Base-by-base conservation (phyloP, 2,797 vertebrate species). In the Sus cebifrons region DNA sequence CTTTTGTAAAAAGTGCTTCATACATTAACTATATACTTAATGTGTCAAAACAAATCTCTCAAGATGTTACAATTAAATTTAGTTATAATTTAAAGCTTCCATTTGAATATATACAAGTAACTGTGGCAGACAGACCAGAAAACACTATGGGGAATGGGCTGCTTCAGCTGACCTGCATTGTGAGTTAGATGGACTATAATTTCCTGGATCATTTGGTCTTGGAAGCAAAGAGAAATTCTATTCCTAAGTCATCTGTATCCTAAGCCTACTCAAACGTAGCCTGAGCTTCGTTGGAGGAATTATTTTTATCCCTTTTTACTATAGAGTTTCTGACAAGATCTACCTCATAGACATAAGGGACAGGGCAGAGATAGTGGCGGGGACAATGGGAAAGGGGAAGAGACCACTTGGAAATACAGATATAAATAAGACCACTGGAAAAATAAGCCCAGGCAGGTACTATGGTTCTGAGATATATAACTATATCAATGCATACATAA, bases 1-100 rank as follows among this genome's bases (percentile, higher is more conserved):
- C 49, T 95, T 95, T 54, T 86, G 32, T 84, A 97, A 97, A 89
- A 56, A 96, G 78, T 62, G 70, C 17, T 96, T 97, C 62, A 93
- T 70, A 91, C 14, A 84, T 87, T 87, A 84, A 70, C 29, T 86
- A 27, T 95, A 82, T 60, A 96, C 14, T 94, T 85, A 94, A 91
- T 58, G 29, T 75, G 56, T 87, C 91, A 94, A 97, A 97, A 94
- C n/a, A 96, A 89, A 62, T 62, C 54, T 77, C 67, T 91, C 94
- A 82, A 70, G 60, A 86, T 32, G 36, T 89, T 87, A 60, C 29
- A 87, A 82, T 91, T 94, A 92, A 92, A 94, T 82, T 96, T 70
- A 81, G 54, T 90, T 40, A 68, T 21, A 54, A 85, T 91, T 89
- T 86, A 94, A 96, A 88, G 75, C 12, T 96, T 94, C 75, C 93